Conservation (phyloP, 2,888 invertebrate species). For the Papilio elwesi region DNA sequence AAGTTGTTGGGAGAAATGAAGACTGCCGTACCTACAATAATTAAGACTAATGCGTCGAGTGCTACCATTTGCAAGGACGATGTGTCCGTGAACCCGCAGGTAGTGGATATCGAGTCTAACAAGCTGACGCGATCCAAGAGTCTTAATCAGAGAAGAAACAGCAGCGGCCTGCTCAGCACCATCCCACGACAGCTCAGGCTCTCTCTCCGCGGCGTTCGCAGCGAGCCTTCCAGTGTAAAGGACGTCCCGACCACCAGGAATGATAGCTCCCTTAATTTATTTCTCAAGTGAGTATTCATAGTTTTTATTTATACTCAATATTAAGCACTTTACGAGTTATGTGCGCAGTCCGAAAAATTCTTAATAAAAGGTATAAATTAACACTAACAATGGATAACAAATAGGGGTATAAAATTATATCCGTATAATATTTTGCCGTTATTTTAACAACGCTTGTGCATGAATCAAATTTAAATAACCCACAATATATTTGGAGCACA, state of each 20-base stretch:
- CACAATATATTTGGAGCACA: too few relatives aligned
- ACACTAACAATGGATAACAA: too few relatives aligned
- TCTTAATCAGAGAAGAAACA: slow-evolving; percentile 77
- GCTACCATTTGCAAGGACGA: slow-evolving; percentile 67
- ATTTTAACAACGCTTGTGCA: neutral
- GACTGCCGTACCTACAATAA: slow-evolving; percentile 76
- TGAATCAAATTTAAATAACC: neutral
- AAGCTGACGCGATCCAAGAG: slow-evolving; percentile 79
- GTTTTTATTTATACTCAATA: neutral
- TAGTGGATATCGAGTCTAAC: slow-evolving; percentile 68
- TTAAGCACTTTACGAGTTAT: neutral
- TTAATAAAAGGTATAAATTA: too few relatives aligned
- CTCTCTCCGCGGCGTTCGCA: slow-evolving; percentile 79
- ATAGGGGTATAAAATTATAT: neutral
- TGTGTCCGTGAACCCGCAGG: slow-evolving; percentile 65
- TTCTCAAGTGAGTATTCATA: slow-evolving; percentile 72
- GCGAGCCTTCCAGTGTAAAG: slow-evolving; percentile 80
- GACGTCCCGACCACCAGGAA: slow-evolving; percentile 78
- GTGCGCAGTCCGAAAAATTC: too few relatives aligned
- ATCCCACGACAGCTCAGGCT: slow-evolving; percentile 81
- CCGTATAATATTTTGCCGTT: neutral
- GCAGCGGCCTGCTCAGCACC: slow-evolving; percentile 81
- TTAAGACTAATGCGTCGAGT: slow-evolving; percentile 76
- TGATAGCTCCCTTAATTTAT: slow-evolving; percentile 79
- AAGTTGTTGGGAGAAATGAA: slow-evolving; percentile 77